Evolutionary conservation across 1,140 invertebrate genomes (phyloP).

Genomic region (Macrostomum lignano): DNA sequence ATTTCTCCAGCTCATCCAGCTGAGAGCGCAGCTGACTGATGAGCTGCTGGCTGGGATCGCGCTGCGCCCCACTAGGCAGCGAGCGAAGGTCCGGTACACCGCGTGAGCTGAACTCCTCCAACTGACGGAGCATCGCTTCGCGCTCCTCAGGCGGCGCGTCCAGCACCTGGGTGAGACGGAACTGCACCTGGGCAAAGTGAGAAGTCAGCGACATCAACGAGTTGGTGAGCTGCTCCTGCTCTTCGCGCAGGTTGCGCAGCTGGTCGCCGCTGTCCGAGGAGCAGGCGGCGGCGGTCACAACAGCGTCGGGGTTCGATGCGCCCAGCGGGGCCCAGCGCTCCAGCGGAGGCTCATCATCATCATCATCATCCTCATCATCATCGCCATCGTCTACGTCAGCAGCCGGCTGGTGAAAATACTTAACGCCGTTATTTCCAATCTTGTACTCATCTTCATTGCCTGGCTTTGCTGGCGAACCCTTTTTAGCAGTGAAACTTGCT

Average conservation of each 20-base stretch:
- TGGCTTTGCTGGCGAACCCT: too few species aligned
- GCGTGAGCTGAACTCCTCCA: constrained; percentile 86
- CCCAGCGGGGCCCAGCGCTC: constrained; percentile 48
- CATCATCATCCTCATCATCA: too few species aligned
- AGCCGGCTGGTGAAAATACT: too few species aligned
- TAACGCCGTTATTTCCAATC: too few species aligned
- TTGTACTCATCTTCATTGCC: too few species aligned
- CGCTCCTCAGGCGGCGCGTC: constrained; percentile 55
- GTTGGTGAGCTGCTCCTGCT: constrained; percentile 71
- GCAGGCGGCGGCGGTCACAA: constrained; percentile 8
- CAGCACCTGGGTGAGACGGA: constrained; percentile 71
- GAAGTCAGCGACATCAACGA: constrained; percentile 78
- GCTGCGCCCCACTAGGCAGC: constrained; percentile 1
- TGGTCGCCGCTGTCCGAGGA: constrained; percentile 11
- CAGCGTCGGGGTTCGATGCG: constrained; percentile 22
- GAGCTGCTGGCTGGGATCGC: too few species aligned
- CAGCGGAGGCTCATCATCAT: constrained; percentile 15
- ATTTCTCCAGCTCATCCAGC: too few species aligned
- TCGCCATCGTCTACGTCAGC: too few species aligned
- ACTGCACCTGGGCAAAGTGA: constrained; percentile 90
- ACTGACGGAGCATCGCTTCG: constrained; percentile 56
- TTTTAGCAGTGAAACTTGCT: too few species aligned
- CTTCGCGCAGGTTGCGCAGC: constrained; percentile 17
- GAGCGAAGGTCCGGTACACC: constrained; percentile 42
- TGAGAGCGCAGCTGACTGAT: too few species aligned